Base-by-base conservation (phyloP, 2,888 invertebrate genomes). In the Hydriomena furcata region DNA sequence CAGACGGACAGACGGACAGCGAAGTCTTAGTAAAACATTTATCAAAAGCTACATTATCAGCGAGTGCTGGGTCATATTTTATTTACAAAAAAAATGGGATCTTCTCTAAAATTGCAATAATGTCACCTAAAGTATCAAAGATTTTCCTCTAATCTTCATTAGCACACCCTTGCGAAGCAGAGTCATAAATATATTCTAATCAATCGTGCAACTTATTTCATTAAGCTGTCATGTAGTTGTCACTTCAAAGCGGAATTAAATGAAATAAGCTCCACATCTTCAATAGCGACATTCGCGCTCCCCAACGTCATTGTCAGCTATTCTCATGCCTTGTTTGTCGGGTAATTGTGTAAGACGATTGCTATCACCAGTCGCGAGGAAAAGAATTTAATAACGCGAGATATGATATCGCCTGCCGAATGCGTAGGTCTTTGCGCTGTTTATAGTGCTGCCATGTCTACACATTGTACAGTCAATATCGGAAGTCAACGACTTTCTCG, bases 311-410 rank as follows among this genome's bases (percentile, higher is more conserved):
- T 85, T 84, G 84, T 80, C 79, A 82, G 74, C 78, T 74, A 79
- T 83, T 83, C 75, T 75, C 76, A 80, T 78, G 81, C 80, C 76
- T 78, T 79, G 76, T 82, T 82, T 76, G 76, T 75, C 79, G 73
- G 79, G 83, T 84, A 86, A 87, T 88, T 86, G 82, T 84, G 85
- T 83, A 75, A 82, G 79, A 80, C 81, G 82, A 84, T 85, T 83
- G 84, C 81, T 80, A 84, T 84, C 78, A 76, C 76, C 73, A 75
- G 76, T 71, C 72, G 65, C 66, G 68, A 69, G 74, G 73, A 76
- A 84, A 86, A 84, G 82, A 88, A 89, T 88, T 88, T 87, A 88
- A 89, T 88, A 88, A 85, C 77, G 82, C 69, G 68, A 68, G 73
- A 74, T 73, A 76, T 77, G 78, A 76, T 69, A 54, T 54, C 50